Conservation (phyloP, 1,140 invertebrate genomes). For the Delia radicum region DNA sequence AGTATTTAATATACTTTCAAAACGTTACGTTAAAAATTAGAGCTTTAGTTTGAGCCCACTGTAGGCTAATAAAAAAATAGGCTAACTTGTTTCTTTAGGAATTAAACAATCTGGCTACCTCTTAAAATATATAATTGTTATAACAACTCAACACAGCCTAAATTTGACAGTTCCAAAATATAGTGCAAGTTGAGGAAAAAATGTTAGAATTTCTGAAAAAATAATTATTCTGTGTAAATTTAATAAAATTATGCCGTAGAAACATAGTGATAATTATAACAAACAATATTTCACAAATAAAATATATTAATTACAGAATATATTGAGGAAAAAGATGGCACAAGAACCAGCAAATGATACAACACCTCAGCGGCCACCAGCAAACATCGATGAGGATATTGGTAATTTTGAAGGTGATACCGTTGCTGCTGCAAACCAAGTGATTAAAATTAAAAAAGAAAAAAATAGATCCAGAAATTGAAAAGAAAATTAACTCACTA, state of each 20-base stretch:
- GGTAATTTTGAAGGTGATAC: not conserved
- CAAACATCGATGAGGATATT: no score
- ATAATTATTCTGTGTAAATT: not conserved
- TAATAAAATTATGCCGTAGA: not conserved
- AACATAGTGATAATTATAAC: not conserved
- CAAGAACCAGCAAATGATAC: not conserved
- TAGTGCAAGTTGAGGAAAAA: not conserved
- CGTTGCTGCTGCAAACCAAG: not conserved
- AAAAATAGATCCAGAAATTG: conserved; percentile 30
- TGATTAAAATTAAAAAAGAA: conserved; percentile 29
- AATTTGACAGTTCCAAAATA: not conserved
- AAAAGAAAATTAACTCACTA: not conserved
- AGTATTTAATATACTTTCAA: no score
- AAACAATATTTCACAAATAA: not conserved
- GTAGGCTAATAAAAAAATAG: no score
- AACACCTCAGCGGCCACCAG: not conserved
- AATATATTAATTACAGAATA: not conserved
- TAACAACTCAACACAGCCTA: not conserved
- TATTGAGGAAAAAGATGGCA: not conserved
- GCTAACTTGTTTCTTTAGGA: no score
- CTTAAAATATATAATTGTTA: not conserved
- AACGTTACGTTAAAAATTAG: no score
- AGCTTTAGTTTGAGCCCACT: no score
- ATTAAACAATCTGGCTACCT: not conserved
- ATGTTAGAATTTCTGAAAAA: not conserved